Evolutionary conservation across 2,113 vertebrate genomes (phyloP), one percentile per base, ranked within the genome.

Genomic region (Sporophila hypoxantha): DNA sequence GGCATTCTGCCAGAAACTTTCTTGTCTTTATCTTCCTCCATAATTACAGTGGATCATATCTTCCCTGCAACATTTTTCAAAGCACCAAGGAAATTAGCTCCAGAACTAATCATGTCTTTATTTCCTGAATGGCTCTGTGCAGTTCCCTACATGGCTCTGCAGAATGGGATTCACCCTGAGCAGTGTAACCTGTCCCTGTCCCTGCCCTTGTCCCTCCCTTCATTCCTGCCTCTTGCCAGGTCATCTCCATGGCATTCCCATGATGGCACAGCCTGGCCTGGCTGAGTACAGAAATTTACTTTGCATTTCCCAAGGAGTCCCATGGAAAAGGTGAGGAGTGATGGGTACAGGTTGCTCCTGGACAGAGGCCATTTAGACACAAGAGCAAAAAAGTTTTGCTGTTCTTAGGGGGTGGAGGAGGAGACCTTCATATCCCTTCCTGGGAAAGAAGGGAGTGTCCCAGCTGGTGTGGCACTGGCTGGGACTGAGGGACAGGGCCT

Each of bases 11-110:
- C 90, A 92, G 62, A 29, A 87, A 10, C 76, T 82, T 50, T 34
- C n/a, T 36, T 52, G 61, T 85, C 81, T 89, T 87, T 70, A 66
- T 91, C 85, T 69, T 56, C 70, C 60, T 68, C 70, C 50, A 0
- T 91, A 91, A 93, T 94, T 89, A 88, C 73, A 8, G 8, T 44
- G 89, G 89, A 75, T 95, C 90, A 41, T 89, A 55, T 91, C 82
- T 85, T 83, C 84, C 79, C 85, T 93, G 91, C 82, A 65, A 46
- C 76, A 5, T 46, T 80, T 93, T 94, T 81, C 93, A 92, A 80
- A 92, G 89, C 91, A 65, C 75, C 69, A 4, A 85, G 93, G 85
- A 94, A 93, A 94, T 92, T 44, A 94, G 76, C 91, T 91, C 65
- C 91, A 77, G 79, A 82, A 49, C 78, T 92, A 82, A 89, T 94